Conservation (phyloP, 2,888 invertebrate species). For the Mystacides longicornis region DNA sequence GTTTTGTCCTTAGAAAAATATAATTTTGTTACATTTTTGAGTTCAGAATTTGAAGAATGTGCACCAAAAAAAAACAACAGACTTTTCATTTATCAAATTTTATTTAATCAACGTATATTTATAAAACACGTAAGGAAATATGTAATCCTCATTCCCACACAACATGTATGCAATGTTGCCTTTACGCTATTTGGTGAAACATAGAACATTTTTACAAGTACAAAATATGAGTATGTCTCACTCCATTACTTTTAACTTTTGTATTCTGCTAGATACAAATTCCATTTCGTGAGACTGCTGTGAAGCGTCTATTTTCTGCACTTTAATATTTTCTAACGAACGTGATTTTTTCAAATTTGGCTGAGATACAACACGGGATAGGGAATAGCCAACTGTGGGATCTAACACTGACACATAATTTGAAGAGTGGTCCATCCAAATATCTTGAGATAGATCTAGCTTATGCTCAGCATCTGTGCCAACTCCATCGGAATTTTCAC, state of each 20-base stretch:
- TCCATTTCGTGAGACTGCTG: constrained; percentile 50
- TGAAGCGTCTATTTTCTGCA: constrained; percentile 35
- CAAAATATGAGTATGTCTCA: too few relatives aligned
- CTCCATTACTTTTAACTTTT: constrained; percentile 55
- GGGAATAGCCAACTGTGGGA: constrained; percentile 34
- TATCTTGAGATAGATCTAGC: constrained; percentile 28
- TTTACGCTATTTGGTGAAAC: too few relatives aligned
- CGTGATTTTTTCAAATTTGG: constrained; percentile 50
- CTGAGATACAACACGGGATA: constrained; percentile 29
- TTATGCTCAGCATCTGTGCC: constrained; percentile 18
- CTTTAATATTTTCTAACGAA: constrained; percentile 51
- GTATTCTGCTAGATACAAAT: constrained; percentile 54
- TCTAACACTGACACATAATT: constrained; percentile 24
- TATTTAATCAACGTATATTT: too few relatives aligned
- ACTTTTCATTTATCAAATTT: too few relatives aligned
- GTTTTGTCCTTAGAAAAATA: too few relatives aligned
- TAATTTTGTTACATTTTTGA: too few relatives aligned
- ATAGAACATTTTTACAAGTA: too few relatives aligned
- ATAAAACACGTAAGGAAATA: too few relatives aligned
- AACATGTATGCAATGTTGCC: too few relatives aligned
- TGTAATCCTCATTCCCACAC: too few relatives aligned
- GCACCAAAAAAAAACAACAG: too few relatives aligned
- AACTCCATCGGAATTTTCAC: constrained; percentile 53
- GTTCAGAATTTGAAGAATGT: too few relatives aligned
- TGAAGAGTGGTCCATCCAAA: constrained; percentile 33